Base-by-base conservation (phyloP, 2,113 vertebrate genomes). In the Perca flavescens region DNA sequence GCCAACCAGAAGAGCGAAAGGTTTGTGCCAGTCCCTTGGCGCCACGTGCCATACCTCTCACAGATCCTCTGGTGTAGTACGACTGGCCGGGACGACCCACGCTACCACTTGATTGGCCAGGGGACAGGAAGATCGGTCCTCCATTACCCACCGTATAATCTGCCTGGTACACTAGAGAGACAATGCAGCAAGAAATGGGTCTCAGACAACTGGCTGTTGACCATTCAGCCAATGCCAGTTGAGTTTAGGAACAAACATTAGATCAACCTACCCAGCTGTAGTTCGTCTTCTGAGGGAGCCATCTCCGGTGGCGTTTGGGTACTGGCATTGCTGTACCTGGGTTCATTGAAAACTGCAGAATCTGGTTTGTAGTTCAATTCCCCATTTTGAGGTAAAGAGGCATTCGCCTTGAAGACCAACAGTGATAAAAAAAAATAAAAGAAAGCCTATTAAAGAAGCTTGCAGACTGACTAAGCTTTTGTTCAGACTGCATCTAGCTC, bases 241-340 rank as follows among this genome's bases (percentile, higher is more conserved):
- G 0, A 62, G 10, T 52, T 52, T 19, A 25, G n/a, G 3, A 61
- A 47, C 3, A 60, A 15, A 12, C 2, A n/a, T 64, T 3, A 19
- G 3, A 22, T n/a, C 7, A 1, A 54, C 83, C 13, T 93, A 97
- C 97, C 96, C 16, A 92, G 70, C 85, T 88, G 96, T 25, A 79
- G 94, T 4, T 96, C 94, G 4, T 97, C 96, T 17, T 98, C 97
- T 0, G 95, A 88, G 19, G 96, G 58, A 25, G 95, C 96, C 84
- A 97, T 95, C 53, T 97, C 97, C 3, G 97, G 96, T 66, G 97
- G 95, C 5, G 97, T 99, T 74, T 99, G 98, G 28, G 97, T 99
- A 83, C 97, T 97, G 49, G 96, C 96, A 64, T 95, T 97, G 74
- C 93, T 96, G 89, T 93, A 97, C 90, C 91, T 96, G 65, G 94